Base-by-base conservation (phyloP, 2,888 invertebrate species). In the Tuta absoluta region DNA sequence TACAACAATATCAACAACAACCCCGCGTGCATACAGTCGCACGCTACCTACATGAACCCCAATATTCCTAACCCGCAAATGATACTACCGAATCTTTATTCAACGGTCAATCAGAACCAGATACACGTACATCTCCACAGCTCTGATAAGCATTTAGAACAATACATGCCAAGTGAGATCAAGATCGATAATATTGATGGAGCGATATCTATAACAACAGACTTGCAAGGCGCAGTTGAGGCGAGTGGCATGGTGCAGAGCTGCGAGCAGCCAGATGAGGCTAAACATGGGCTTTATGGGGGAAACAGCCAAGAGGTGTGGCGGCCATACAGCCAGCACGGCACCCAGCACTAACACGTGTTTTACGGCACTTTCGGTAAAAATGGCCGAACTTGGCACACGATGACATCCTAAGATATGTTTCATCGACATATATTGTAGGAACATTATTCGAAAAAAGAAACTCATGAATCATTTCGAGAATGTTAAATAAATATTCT, bases 101-200 rank as follows among this genome's bases (percentile, higher is more conserved):
- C 96, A 51, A 96, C 96, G 24, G 96, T 96, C 63, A 96, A 96
- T 81, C 96, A 96, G 84, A 96, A 96, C 83, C 96, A 96, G 91
- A 96, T 96, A 67, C 96, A 97, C 79, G 92, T 96, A 23, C 96
- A 96, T 76, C 84, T 95, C 33, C 96, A 96, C 82, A 94, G 94
- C 61, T 89, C 93, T 7, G 95, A 95, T 63, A 95, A 94, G 80
- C 85, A 94, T 70, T 73, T 94, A 70, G 95, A 95, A 71, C 94
- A 94, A 77, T 94, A 93, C 71, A 86, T 94, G 67, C 93, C 93
- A 58, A 87, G 91, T 69, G 92, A 93, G 73, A 89, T 94, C 58
- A 93, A 94, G 74, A 93, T 94, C 64, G 93, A 94, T 70, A 93
- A 94, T 71, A 89, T 92, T 19, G 90, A 90, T 65, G 91, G 92